Percentiles rank a stretch among this genome's conserved stretches.
Conservation (phyloP, 1,140 invertebrate species). For the Probaryconus sp. region DNA sequence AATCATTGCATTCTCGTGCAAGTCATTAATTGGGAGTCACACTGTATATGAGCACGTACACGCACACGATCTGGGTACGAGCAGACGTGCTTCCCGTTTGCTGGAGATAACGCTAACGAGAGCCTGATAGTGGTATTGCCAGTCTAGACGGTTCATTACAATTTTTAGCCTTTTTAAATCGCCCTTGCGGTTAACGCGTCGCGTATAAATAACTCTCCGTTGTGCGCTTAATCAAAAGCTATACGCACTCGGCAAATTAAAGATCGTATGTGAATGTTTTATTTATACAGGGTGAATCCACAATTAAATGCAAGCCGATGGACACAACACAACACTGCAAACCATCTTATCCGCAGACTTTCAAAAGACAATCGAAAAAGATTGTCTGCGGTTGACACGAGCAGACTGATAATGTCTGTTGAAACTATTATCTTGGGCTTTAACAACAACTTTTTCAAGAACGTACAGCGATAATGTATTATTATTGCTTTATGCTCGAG, state of each 20-base stretch:
- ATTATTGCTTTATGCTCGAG: too few relatives aligned
- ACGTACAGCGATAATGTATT: too few relatives aligned
- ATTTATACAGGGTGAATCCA: conserved; percentile 25
- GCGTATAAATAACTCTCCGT: conserved; percentile 55
- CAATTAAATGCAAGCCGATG: too few relatives aligned
- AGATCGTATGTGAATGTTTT: conserved; percentile 44
- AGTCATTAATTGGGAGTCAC: conserved; percentile 11
- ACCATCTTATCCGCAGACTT: too few relatives aligned
- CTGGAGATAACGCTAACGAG: conserved; percentile 58
- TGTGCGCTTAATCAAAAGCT: conserved; percentile 53
- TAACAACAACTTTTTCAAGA: too few relatives aligned
- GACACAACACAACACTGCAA: too few relatives aligned
- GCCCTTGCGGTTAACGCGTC: conserved; percentile 55
- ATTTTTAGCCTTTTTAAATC: conserved; percentile 59
- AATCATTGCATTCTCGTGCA: too few relatives aligned
- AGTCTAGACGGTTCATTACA: conserved; percentile 60
- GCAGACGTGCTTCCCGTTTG: conserved; percentile 56
- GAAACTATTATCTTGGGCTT: too few relatives aligned
- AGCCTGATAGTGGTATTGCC: conserved; percentile 53
- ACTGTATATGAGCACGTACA: conserved; percentile 32
- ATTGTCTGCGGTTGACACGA: too few relatives aligned
- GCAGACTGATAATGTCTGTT: too few relatives aligned
- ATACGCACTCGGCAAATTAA: conserved; percentile 55
- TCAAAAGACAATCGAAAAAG: too few relatives aligned
- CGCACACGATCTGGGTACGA: not conserved